phyloP scores from a whole-genome alignment of 2,113 vertebrate genomes.

The Dipodomys merriami region DNA sequence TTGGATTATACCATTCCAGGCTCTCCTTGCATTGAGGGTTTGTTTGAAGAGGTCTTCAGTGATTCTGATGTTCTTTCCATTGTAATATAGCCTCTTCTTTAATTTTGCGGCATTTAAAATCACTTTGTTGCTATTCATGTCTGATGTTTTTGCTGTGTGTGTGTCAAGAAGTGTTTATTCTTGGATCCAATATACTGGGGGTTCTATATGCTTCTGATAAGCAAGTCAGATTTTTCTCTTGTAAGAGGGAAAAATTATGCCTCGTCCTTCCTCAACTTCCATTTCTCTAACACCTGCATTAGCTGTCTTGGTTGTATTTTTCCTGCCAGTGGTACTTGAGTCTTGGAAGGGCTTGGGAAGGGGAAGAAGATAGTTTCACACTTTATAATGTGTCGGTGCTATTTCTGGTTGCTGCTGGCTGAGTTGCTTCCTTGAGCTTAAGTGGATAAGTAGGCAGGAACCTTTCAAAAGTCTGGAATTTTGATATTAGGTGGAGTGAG shows the following conservation, averaged over 20 bases:
- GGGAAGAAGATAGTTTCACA: conserved; percentile 55
- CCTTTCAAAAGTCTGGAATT: conserved; percentile 52
- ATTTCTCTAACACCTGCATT: neutral
- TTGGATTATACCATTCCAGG: no score
- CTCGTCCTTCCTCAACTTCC: conserved; percentile 9
- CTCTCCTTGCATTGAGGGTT: no score
- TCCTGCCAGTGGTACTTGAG: conserved; percentile 7
- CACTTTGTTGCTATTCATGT: no score
- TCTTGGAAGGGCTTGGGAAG: conserved; percentile 12
- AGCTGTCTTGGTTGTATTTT: neutral
- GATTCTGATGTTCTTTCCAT: no score
- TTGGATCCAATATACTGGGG: no score
- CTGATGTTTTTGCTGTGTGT: no score
- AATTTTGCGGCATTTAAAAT: no score
- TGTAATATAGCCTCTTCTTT: no score
- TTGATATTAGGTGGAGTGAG: neutral
- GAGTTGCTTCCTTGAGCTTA: conserved; percentile 72
- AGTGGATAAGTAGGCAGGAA: conserved; percentile 67
- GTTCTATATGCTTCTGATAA: no score
- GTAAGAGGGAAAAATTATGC: neutral
- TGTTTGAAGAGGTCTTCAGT: no score
- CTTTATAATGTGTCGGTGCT: conserved; percentile 59
- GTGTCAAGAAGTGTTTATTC: no score
- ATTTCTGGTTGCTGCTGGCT: conserved; percentile 65
- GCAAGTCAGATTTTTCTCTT: no score